Conservation (phyloP, 2,797 vertebrate genomes). For the Borostomias antarcticus region DNA sequence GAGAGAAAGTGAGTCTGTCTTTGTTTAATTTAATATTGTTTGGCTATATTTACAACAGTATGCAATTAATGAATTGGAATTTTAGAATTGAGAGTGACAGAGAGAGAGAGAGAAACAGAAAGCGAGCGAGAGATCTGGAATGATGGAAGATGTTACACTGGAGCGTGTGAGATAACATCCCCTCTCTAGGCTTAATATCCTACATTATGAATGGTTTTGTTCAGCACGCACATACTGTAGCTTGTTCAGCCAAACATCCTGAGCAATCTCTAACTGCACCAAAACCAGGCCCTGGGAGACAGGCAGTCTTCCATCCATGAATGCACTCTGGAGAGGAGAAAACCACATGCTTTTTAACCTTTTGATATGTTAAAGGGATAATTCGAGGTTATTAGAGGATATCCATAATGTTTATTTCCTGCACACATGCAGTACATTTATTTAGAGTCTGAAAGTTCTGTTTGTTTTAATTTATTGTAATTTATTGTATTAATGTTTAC, state of each 20-base stretch:
- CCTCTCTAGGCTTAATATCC: conserved; percentile 34
- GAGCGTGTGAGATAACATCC: conserved; percentile 42
- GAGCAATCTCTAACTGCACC: conserved; percentile 6
- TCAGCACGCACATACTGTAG: conserved; percentile 11
- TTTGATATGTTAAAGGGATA: background rate
- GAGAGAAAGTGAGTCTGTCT: no score
- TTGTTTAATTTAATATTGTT: no score
- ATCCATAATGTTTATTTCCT: conserved; percentile 7
- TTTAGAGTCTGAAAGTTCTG: conserved; percentile 2
- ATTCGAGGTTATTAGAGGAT: background rate
- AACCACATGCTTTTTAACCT: conserved; percentile 10
- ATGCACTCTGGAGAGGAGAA: background rate
- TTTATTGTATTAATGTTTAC: background rate
- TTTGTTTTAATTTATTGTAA: no score
- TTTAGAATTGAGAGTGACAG: conserved; percentile 7
- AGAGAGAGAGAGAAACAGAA: background rate
- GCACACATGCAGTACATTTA: background rate
- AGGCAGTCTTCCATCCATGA: conserved; percentile 11
- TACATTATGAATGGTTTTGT: conserved; percentile 51
- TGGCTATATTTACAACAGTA: no score
- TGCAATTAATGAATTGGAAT: no score
- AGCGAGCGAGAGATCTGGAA: conserved; percentile 2
- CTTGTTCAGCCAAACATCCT: conserved; percentile 19
- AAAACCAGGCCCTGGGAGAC: conserved; percentile 6
- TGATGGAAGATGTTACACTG: conserved; percentile 38